phyloP scores from a whole-genome alignment of 2,888 invertebrate species.

The Agonopterix alstromeriana region DNA sequence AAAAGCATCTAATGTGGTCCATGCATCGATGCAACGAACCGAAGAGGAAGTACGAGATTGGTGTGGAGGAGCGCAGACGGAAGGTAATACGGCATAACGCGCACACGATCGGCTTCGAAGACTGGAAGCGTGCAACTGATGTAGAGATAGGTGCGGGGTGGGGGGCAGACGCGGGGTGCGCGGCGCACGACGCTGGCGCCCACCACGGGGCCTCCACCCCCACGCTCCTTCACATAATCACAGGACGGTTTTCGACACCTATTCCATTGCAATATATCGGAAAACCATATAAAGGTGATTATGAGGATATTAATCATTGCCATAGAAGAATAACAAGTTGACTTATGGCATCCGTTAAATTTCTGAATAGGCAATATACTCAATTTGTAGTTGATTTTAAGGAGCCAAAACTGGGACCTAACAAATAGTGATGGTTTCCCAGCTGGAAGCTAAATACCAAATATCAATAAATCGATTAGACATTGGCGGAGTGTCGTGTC shows the following conservation, averaged over 20 bases:
- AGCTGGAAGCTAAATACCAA: too few species aligned
- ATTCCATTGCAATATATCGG: slow-evolving; percentile 34
- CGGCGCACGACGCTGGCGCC: slow-evolving; percentile 46
- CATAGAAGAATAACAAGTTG: too few species aligned
- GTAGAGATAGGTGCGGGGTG: slow-evolving; percentile 21
- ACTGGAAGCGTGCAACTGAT: slow-evolving; percentile 62
- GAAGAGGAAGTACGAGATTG: slow-evolving; percentile 58
- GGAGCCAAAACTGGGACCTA: too few species aligned
- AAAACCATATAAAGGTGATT: slow-evolving; percentile 15
- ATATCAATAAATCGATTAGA: too few species aligned
- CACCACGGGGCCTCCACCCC: slow-evolving; percentile 35
- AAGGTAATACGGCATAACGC: slow-evolving; percentile 60
- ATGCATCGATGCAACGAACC: slow-evolving; percentile 75
- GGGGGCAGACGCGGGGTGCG: slow-evolving; percentile 17
- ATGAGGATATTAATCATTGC: neutral
- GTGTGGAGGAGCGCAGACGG: slow-evolving; percentile 63
- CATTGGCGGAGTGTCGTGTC: too few species aligned
- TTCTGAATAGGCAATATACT: too few species aligned
- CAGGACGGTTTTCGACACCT: slow-evolving; percentile 58
- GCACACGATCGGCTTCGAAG: slow-evolving; percentile 54
- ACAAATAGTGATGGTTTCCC: too few species aligned
- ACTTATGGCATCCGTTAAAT: neutral
- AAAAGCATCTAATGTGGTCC: slow-evolving; percentile 71
- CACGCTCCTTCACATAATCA: slow-evolving; percentile 58
- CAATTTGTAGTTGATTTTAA: too few species aligned